These are phyloP conservation scores for Ascaphus truei DNA, from an alignment of 2,113 vertebrate species.

Conservation along the genomic window DNA sequence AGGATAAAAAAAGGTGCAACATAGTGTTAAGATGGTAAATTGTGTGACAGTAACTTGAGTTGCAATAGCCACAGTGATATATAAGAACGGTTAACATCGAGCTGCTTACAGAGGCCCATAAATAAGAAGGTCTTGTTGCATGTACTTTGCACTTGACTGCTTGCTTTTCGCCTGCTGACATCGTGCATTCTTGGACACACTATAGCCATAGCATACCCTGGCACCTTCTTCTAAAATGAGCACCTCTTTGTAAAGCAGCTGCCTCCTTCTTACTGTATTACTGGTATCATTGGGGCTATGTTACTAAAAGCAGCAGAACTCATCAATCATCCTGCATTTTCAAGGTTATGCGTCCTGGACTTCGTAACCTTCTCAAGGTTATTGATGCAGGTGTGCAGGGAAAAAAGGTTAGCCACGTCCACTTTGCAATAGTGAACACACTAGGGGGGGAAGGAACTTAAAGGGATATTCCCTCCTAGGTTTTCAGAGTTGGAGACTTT, in stretches of 20 bases:
- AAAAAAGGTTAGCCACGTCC: too few relatives aligned
- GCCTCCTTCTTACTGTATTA: background rate
- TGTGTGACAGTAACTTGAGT: background rate
- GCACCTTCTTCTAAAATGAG: constrained; percentile 12
- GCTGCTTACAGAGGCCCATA: background rate
- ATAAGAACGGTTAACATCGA: background rate
- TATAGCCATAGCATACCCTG: constrained; percentile 12
- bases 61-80: background rate
- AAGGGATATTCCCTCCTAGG: too few relatives aligned
- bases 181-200: constrained; percentile 13
- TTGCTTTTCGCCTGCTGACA: constrained; percentile 19
- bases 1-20: background rate
- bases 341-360: background rate
- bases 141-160: background rate
- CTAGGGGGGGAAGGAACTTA: too few relatives aligned
- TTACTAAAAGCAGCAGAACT: too few relatives aligned
- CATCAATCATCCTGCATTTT: background rate
- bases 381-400: too few relatives aligned
- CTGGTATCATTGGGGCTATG: constrained; percentile 1
- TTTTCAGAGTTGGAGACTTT: too few relatives aligned
- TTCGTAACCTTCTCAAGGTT: background rate
- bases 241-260: constrained; percentile 13
- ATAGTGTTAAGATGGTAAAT: background rate
- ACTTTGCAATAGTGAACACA: too few relatives aligned
- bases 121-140: background rate